A percentile compares a stretch with the other conserved stretches of the same genome.
These are phyloP conservation scores for Acrobasis suavella DNA, from an alignment of 2,888 invertebrate species.

Conservation along the genomic window DNA sequence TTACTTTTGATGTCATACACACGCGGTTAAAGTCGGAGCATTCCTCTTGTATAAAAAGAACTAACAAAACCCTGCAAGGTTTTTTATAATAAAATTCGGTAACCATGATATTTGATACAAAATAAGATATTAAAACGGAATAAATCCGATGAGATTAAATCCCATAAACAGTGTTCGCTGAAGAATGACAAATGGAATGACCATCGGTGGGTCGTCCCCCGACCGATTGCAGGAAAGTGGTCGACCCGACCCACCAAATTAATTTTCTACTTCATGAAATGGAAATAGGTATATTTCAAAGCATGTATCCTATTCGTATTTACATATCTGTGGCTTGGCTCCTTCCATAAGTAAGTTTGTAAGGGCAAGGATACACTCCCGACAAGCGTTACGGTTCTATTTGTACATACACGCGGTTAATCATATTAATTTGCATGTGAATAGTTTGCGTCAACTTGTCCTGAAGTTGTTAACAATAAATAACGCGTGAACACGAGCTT, in stretches of 20 bases:
- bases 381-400: background rate
- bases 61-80: background rate
- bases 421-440: constrained; percentile 17
- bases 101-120: background rate
- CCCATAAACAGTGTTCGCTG: constrained; percentile 15
- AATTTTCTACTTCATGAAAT: constrained; percentile 29
- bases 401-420: constrained; percentile 1
- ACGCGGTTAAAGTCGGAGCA: too few relatives aligned
- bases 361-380: constrained; percentile 1
- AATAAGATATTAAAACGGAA: constrained; percentile 6
- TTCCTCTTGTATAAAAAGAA: background rate
- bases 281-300: constrained; percentile 28
- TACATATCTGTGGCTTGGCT: constrained; percentile 19
- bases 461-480: constrained; percentile 12
- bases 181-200: constrained; percentile 27
- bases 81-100: background rate
- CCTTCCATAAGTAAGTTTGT: constrained; percentile 14
- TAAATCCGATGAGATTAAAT: constrained; percentile 16
- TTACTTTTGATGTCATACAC: too few relatives aligned
- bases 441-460: constrained; percentile 4
- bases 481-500: constrained; percentile 1
- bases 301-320: constrained; percentile 19
- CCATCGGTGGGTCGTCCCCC: constrained; percentile 25
- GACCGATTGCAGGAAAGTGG: constrained; percentile 24
- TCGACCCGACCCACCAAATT: constrained; percentile 28